Percentiles rank a stretch among this genome's conserved stretches.
Evolutionary conservation across 35 echinoderm and acorn worm species (phyloP).

Genomic region (Lytechinus variegatus): DNA sequence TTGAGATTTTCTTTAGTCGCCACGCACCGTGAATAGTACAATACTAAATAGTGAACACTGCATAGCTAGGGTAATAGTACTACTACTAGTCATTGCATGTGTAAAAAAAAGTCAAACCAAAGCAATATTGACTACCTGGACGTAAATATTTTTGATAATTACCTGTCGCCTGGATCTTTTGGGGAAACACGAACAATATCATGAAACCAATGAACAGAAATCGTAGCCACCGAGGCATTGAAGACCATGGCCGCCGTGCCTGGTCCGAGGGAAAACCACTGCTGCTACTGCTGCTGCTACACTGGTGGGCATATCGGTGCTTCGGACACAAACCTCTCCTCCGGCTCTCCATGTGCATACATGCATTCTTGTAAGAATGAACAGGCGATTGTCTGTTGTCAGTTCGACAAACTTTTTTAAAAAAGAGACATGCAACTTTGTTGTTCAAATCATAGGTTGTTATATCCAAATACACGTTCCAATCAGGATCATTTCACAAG

Average conservation of each 20-base stretch:
- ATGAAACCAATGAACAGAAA: neutral
- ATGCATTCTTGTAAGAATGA: neutral
- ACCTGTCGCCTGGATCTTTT: neutral
- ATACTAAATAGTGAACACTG: too few species aligned
- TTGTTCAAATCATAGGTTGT: neutral
- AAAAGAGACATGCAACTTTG: too few species aligned
- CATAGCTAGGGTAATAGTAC: too few species aligned
- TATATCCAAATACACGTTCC: neutral
- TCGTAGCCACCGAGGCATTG: neutral
- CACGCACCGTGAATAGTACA: too few species aligned
- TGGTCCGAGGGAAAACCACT: neutral
- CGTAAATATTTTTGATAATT: neutral
- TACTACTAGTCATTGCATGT: too few species aligned
- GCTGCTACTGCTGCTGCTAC: neutral
- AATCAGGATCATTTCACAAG: too few species aligned
- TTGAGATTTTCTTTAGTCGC: neutral
- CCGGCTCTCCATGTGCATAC: neutral
- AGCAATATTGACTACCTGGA: too few species aligned
- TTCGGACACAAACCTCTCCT: slow-evolving; percentile 1
- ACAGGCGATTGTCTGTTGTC: neutral
- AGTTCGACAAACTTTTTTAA: neutral
- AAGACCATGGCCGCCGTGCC: neutral
- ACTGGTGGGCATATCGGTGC: neutral
- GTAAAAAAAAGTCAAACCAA: too few species aligned
- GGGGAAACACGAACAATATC: neutral